Base-by-base conservation (phyloP, 2,113 vertebrate species). In the Sturnira hondurensis region DNA sequence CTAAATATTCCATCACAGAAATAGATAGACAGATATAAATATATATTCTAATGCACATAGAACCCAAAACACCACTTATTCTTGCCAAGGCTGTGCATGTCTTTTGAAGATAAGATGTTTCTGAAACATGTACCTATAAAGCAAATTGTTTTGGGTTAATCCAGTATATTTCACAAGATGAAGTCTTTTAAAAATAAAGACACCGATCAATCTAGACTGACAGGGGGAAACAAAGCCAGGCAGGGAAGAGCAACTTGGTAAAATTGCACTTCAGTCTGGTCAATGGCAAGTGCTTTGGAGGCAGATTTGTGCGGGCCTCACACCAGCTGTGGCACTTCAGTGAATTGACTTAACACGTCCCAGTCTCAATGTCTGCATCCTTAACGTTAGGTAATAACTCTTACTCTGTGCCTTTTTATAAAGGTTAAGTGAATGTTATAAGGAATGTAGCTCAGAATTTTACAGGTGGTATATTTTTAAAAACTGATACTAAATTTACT, bases 121-220 rank as follows among this genome's bases (percentile, higher is more conserved):
- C 24, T 58, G 45, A 90, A 95, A 71, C 16, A 88, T 17, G 28
- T 41, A 83, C 19, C 24, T 78, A 58, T 33, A 65, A 81, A 36
- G 13, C 36, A 96, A 83, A 67, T 88, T 82, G 86, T 71, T 96
- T 86, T 91, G 19, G 91, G 52, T 89, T 82, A 80, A 68, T 83
- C 17, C 4, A 28, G 7, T 54, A 24, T 52, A 56, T 56, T 81
- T 80, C 52, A 2, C 26, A 93, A 86, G 43, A 10, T 84, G 28
- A 70, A 82, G 16, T 45, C 17, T 83, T 95, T 71, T 43, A 26
- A 58, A 50, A 86, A 68, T 67, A 65, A 95, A 38, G 2, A 80
- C 17, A 33, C 22, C 58, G 22, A 80, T 65, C 41, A 83, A 31
- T 36, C 14, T 63, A 81, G 47, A 22, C 28, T 89, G 20, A 86